Percentiles rank a stretch among this genome's conserved stretches.
Conservation (phyloP, 2,797 vertebrate genomes). For the Aldrovandia affinis region DNA sequence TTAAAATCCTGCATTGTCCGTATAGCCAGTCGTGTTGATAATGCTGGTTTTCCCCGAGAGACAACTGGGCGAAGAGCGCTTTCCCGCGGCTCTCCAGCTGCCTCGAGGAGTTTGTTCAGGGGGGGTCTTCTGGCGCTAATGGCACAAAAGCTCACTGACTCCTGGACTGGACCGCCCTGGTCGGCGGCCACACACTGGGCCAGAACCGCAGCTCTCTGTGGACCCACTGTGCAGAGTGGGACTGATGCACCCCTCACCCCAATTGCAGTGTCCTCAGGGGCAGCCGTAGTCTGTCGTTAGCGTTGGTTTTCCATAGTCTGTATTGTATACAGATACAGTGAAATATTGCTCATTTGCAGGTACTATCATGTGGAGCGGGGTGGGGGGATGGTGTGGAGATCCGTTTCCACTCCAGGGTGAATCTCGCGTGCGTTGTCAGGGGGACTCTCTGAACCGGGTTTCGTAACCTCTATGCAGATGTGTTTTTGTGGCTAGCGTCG, state of each 20-base stretch:
- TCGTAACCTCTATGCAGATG: conserved; percentile 70
- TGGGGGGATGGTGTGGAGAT: background rate
- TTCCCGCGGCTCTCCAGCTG: background rate
- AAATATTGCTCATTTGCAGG: background rate
- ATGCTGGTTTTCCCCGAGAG: background rate
- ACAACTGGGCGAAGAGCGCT: background rate
- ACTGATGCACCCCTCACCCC: background rate
- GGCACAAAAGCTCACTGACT: too few relatives aligned
- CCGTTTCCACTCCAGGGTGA: background rate
- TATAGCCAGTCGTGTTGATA: background rate
- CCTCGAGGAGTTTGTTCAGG: too few relatives aligned
- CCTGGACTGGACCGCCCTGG: too few relatives aligned
- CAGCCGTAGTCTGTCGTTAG: background rate
- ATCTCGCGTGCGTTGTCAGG: background rate
- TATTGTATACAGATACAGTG: background rate
- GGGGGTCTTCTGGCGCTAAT: too few relatives aligned
- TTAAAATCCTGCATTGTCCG: background rate
- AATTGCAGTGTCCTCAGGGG: background rate
- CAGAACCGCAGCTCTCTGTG: too few relatives aligned
- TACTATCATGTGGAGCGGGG: background rate
- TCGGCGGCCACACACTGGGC: too few relatives aligned
- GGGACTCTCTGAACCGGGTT: conserved; percentile 32
- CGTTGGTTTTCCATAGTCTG: background rate
- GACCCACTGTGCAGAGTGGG: background rate
- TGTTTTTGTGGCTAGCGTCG: conserved; percentile 41